phyloP scores from a whole-genome alignment of 1,140 invertebrate genomes.

The Heterodera carotae region DNA sequence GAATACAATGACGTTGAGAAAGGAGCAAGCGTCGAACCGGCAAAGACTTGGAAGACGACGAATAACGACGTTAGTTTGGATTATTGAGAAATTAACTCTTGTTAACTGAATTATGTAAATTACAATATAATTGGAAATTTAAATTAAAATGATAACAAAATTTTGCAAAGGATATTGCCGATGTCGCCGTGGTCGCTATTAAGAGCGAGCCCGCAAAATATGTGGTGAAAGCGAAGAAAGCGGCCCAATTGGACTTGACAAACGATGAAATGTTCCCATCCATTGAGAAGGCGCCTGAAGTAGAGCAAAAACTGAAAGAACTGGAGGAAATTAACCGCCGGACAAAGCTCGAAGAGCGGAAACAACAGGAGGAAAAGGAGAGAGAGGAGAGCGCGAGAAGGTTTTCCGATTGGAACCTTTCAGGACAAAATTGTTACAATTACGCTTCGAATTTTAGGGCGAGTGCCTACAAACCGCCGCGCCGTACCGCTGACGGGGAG shows the following conservation, averaged over 20 bases:
- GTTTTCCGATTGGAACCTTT: background rate
- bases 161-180: background rate
- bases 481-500: background rate
- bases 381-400: constrained; percentile 4
- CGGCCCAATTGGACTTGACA: constrained; percentile 30
- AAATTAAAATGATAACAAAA: too few species aligned
- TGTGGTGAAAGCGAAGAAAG: constrained; percentile 21
- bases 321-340: constrained; percentile 11
- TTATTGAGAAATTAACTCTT: too few species aligned
- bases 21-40: constrained; percentile 24
- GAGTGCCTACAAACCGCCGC: constrained; percentile 12
- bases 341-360: constrained; percentile 36
- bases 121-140: too few species aligned
- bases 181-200: background rate
- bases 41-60: constrained; percentile 33
- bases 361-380: constrained; percentile 27
- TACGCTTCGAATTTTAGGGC: constrained; percentile 8
- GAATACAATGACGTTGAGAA: constrained; percentile 43
- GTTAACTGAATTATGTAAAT: background rate
- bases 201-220: constrained; percentile 16
- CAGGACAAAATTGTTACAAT: background rate
- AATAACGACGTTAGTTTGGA: constrained; percentile 15
- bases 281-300: constrained; percentile 26
- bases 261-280: constrained; percentile 41
- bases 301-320: constrained; percentile 36